Base-by-base conservation (phyloP, 30 jellyfish, hydroid and myxozoan species). In the Aurelia sp. region DNA sequence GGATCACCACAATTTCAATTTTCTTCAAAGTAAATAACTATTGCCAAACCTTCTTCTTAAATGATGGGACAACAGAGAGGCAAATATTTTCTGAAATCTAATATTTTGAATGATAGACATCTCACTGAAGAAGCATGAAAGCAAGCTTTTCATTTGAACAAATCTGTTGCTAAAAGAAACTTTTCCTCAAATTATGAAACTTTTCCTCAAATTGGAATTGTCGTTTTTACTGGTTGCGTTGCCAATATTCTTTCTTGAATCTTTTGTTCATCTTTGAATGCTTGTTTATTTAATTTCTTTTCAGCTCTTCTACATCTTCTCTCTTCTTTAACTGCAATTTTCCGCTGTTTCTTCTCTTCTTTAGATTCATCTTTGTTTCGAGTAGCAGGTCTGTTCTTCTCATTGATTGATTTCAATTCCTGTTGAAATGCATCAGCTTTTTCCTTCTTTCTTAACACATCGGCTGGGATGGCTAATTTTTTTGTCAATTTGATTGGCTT, bases 401-500 rank as follows among this genome's bases (percentile, higher is more conserved):
- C 51, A 3, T 58, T 4, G 22, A 41, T 37, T 30, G 86, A n/a
- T 13, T 50, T 65, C 23, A 52, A 10, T 44, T 16, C 51, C 33
- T 79, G 57, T 30, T 77, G 75, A 6, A 60, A 61, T 5, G 37
- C 64, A 16, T 67, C 79, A 20, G 50, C 88, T 61, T 71, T 52
- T 10, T 82, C 82, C n/a, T 75, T 74, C 68, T 72, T 77, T 66
- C 74, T 73, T 40, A 93, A 59, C n/a, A 93, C 91, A 87, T 97
- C 98, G 35, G 84, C 79, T 18, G 98, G 98, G 2, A 93, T 87
- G 12, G 89, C 98, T 11, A 87, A 37, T 59, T 74, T 61, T 66
- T 86, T 86, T 12, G 90, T 92, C 20, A 93, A 67, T 44, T 73
- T 66, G 16, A 83, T 75, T 44, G 96, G 85, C 62, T 93, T 93